Percentiles rank a stretch among this genome's conserved stretches.
These are phyloP conservation scores for Sinocyclocheilus anophthalmus DNA, from an alignment of 2,113 vertebrate genomes.

Conservation along the genomic window DNA sequence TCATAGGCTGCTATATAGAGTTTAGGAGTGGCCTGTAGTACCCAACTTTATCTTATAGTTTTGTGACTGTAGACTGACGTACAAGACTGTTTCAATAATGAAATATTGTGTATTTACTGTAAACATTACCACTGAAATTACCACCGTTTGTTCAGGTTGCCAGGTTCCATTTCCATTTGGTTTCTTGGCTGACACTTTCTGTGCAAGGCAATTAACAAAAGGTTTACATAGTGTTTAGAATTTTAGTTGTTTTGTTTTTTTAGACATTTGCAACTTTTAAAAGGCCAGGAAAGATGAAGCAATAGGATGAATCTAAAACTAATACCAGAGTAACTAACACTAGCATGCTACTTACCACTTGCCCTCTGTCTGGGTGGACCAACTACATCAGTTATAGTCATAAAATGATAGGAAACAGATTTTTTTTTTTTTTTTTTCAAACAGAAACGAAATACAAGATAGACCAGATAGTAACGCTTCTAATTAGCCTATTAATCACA, in stretches of 20 bases:
- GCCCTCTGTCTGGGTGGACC: background rate
- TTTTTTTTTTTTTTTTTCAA: background rate
- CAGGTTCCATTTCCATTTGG: conserved; percentile 10
- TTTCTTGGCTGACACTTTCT: background rate
- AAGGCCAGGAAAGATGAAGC: background rate
- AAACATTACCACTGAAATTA: background rate
- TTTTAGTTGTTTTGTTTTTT: too few relatives aligned
- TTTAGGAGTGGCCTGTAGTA: background rate
- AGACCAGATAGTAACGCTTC: background rate
- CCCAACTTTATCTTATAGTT: background rate
- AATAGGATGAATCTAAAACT: background rate
- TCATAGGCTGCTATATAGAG: too few relatives aligned
- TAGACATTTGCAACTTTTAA: too few relatives aligned
- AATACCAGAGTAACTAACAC: background rate
- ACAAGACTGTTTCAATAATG: background rate
- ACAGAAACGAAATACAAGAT: background rate
- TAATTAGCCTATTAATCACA: conserved; percentile 63
- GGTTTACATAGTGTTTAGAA: background rate
- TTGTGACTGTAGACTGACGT: too few relatives aligned
- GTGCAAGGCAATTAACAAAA: background rate
- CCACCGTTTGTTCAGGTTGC: background rate
- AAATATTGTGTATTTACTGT: background rate
- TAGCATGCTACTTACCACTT: background rate
- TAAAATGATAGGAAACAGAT: background rate
- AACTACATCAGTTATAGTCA: background rate